Percentiles rank a stretch among this genome's conserved stretches.
phyloP scores from a whole-genome alignment of 2,113 vertebrate genomes.

The Anoura caudifer region DNA sequence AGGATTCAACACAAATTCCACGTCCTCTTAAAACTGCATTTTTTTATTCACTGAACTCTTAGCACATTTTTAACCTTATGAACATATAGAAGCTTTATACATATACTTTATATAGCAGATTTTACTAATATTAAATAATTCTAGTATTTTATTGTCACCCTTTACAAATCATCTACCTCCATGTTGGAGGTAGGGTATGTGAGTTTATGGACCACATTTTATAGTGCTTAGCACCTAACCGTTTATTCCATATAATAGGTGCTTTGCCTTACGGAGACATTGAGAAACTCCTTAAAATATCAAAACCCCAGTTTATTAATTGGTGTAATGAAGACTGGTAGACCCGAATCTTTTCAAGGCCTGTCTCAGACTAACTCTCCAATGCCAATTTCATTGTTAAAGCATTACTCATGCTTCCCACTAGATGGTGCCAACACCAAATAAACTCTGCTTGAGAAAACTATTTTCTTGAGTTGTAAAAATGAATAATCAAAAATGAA shows the following conservation, averaged over 20 bases:
- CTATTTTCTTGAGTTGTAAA: background rate
- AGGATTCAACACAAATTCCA: background rate
- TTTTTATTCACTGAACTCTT: background rate
- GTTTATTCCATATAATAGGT: background rate
- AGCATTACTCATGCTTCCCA: conserved; percentile 16
- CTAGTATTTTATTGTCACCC: background rate
- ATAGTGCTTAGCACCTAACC: background rate
- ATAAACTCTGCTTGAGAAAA: background rate
- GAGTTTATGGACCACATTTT: background rate
- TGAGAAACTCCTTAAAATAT: background rate
- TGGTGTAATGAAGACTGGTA: background rate
- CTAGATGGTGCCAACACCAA: conserved; percentile 57
- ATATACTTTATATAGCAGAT: background rate
- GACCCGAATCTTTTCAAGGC: background rate
- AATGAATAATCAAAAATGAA: background rate
- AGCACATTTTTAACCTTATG: background rate
- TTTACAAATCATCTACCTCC: background rate
- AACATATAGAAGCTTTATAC: background rate
- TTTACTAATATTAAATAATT: background rate
- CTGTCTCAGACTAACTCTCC: background rate
- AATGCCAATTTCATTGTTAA: background rate
- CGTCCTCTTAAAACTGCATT: background rate
- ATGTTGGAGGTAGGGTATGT: background rate
- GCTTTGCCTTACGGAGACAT: background rate
- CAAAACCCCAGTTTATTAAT: background rate